A percentile compares a stretch with the other conserved stretches of the same genome.
phyloP scores from a whole-genome alignment of 2,113 vertebrate species.

The Syrrhaptes paradoxus region DNA sequence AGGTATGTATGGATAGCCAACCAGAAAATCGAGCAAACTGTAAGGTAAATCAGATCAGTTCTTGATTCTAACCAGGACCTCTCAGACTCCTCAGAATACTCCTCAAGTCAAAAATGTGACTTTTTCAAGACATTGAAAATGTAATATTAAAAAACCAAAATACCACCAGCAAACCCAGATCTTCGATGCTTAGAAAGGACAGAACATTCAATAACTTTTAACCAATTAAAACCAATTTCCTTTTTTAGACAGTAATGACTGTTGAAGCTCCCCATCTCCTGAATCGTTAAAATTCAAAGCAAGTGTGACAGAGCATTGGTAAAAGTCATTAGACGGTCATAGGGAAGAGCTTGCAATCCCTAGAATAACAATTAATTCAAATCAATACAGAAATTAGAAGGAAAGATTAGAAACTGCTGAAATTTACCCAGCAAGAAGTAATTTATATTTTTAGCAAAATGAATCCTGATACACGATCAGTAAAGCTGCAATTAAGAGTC shows the following conservation, averaged over 20 bases:
- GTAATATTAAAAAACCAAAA: neutral
- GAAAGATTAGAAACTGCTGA: conserved; percentile 55
- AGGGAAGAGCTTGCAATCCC: conserved; percentile 29
- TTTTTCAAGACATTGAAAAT: neutral
- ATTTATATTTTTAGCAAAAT: conserved; percentile 45
- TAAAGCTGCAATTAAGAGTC: conserved; percentile 21
- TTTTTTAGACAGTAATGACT: neutral
- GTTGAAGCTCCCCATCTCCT: neutral
- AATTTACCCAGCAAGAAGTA: conserved; percentile 37
- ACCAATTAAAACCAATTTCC: neutral
- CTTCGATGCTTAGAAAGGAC: neutral
- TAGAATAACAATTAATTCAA: conserved; percentile 62
- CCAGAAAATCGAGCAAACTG: neutral
- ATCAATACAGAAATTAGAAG: conserved; percentile 57
- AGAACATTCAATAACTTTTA: neutral
- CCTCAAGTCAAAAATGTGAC: neutral
- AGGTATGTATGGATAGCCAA: neutral
- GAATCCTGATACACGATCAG: neutral
- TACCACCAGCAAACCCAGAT: neutral
- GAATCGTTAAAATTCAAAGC: conserved; percentile 38
- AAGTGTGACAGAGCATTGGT: conserved; percentile 6
- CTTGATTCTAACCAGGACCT: neutral
- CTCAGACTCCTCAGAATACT: neutral
- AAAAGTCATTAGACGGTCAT: conserved; percentile 39
- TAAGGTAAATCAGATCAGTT: neutral